Evolutionary conservation across 2,113 vertebrate genomes (phyloP).

Genomic region (Anser cygnoides): DNA sequence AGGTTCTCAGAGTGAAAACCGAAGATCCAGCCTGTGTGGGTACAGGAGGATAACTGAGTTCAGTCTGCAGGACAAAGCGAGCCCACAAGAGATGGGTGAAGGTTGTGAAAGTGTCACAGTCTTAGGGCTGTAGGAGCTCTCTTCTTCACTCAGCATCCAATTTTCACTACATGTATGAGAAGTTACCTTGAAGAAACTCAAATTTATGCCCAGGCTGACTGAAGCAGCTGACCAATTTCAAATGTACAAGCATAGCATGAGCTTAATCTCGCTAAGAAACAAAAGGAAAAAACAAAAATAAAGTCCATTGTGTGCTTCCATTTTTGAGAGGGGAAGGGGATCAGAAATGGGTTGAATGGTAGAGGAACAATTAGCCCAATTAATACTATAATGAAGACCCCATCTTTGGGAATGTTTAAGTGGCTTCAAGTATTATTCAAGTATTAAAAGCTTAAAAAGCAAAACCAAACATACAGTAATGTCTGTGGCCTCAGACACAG

Average conservation of each 20-base stretch:
- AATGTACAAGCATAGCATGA: neutral
- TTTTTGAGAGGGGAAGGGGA: neutral
- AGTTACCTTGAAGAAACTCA: neutral
- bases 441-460: neutral
- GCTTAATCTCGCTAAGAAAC: neutral
- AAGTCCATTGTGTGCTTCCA: neutral
- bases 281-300: neutral
- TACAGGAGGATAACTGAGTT: neutral
- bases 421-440: neutral
- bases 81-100: neutral
- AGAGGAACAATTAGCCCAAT: neutral
- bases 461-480: neutral
- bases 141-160: neutral
- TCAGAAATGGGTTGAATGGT: neutral
- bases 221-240: neutral
- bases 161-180: neutral
- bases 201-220: neutral
- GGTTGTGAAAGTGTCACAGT: neutral
- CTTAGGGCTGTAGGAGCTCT: neutral
- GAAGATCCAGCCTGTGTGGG: fast-evolving
- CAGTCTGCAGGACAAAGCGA: neutral
- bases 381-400: neutral
- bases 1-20: neutral
- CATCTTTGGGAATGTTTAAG: neutral
- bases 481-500: neutral